A percentile compares a stretch with the other conserved stretches of the same genome.
Evolutionary conservation across 2,113 vertebrate genomes (phyloP).

Genomic region (Montifringilla adamsi): DNA sequence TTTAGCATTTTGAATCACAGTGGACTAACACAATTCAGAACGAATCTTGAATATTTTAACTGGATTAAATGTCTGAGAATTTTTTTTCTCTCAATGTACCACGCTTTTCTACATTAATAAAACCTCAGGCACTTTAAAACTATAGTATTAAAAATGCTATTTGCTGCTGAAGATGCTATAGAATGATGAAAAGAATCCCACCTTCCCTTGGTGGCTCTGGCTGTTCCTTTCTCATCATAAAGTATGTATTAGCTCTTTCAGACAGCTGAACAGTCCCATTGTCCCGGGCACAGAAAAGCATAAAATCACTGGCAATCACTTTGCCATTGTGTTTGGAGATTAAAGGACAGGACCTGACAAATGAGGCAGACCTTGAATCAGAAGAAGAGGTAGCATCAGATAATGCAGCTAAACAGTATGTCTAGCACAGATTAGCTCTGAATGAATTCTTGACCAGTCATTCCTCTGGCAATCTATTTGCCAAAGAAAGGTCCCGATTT

Average conservation of each 20-base stretch:
- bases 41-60: not conserved
- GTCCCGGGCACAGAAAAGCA: not conserved
- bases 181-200: not conserved
- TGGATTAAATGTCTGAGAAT: not conserved
- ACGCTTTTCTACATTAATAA: not conserved
- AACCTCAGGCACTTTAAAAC: not conserved
- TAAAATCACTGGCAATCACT: slow-evolving; percentile 8
- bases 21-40: not conserved
- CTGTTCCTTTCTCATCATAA: not conserved
- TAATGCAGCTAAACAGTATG: not conserved
- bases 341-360: not conserved
- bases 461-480: not conserved
- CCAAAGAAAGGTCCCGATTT: not conserved
- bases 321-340: not conserved
- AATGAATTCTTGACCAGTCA: not conserved
- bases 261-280: not conserved
- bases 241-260: not conserved
- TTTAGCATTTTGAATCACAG: not conserved
- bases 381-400: not conserved
- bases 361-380: not conserved
- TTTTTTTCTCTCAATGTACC: not conserved
- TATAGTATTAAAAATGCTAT: not conserved
- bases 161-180: not conserved
- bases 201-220: not conserved
- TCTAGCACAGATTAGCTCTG: not conserved